These are phyloP conservation scores for Acropternis orthonyx DNA, from an alignment of 2,797 vertebrate genomes.

Conservation along the genomic window DNA sequence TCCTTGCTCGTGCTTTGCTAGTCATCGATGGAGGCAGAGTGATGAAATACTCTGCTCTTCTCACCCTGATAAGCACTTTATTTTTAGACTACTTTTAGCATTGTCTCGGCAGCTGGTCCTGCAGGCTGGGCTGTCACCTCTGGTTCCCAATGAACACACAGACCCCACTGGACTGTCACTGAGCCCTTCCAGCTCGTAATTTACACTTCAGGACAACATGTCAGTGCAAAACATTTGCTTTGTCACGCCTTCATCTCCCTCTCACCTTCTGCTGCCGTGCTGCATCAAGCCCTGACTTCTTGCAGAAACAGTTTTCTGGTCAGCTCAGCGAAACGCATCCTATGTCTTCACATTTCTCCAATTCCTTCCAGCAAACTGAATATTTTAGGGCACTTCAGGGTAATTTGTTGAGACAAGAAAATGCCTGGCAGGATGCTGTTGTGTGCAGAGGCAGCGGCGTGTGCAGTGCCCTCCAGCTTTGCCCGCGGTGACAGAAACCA, in stretches of 20 bases:
- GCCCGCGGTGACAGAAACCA: neutral
- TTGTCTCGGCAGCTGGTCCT: neutral
- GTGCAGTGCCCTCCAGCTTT: neutral
- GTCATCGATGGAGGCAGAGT: neutral
- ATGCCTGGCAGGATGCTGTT: neutral
- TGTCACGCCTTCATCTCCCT: neutral
- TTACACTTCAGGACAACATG: neutral
- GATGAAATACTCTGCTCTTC: slow-evolving; percentile 1
- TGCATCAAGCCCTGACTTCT: fast-evolving
- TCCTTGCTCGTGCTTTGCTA: neutral
- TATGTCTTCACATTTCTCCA: neutral
- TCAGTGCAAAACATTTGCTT: neutral
- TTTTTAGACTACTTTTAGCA: slow-evolving; percentile 43
- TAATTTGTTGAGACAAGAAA: slow-evolving; percentile 11
- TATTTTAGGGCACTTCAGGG: neutral
- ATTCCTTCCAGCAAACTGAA: neutral
- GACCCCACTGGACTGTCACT: neutral
- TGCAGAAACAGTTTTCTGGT: neutral
- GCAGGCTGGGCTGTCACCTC: neutral
- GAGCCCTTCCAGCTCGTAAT: neutral
- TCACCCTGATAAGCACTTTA: neutral
- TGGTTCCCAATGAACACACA: fast-evolving
- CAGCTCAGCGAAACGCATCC: neutral
- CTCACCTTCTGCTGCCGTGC: neutral
- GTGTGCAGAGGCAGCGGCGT: neutral